Conservation (phyloP, 1,140 invertebrate genomes). For the Antheraea mylitta region DNA sequence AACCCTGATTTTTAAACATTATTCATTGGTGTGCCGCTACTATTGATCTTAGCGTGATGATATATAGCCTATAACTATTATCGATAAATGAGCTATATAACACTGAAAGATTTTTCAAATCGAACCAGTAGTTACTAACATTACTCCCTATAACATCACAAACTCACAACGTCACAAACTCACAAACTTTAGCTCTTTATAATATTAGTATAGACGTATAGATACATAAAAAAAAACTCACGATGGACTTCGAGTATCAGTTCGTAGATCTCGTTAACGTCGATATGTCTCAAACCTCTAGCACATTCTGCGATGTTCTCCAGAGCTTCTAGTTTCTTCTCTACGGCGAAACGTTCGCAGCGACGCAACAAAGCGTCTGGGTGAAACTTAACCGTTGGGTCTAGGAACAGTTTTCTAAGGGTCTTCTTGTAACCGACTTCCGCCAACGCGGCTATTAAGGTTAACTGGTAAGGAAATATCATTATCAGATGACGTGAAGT, state of each 20-base stretch:
- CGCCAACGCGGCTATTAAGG: slow-evolving; percentile 72
- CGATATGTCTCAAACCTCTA: slow-evolving; percentile 45
- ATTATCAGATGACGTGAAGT: too few species aligned
- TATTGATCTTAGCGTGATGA: too few species aligned
- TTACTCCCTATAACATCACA: too few species aligned
- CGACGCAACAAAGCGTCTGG: slow-evolving; percentile 65
- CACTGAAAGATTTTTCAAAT: too few species aligned
- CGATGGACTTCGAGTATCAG: slow-evolving; percentile 75
- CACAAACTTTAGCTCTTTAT: too few species aligned
- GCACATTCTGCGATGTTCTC: slow-evolving; percentile 61
- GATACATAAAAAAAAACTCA: slow-evolving; percentile 68
- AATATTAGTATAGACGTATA: too few species aligned
- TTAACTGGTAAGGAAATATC: slow-evolving; percentile 40
- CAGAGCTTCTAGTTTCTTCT: slow-evolving; percentile 69
- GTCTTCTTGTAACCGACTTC: slow-evolving; percentile 74
- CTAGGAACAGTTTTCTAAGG: slow-evolving; percentile 67
- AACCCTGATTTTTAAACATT: too few species aligned
- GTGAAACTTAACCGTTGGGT: slow-evolving; percentile 57
- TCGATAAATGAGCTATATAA: too few species aligned
- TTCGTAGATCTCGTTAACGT: slow-evolving; percentile 65
- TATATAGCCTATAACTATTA: too few species aligned
- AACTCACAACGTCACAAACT: too few species aligned
- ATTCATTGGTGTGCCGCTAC: too few species aligned
- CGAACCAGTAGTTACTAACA: too few species aligned
- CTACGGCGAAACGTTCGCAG: slow-evolving; percentile 74